Evolutionary conservation across 2,113 vertebrate genomes (phyloP), one percentile per base, ranked within the genome.

Genomic region (Gnathonemus echidnorhynchus): DNA sequence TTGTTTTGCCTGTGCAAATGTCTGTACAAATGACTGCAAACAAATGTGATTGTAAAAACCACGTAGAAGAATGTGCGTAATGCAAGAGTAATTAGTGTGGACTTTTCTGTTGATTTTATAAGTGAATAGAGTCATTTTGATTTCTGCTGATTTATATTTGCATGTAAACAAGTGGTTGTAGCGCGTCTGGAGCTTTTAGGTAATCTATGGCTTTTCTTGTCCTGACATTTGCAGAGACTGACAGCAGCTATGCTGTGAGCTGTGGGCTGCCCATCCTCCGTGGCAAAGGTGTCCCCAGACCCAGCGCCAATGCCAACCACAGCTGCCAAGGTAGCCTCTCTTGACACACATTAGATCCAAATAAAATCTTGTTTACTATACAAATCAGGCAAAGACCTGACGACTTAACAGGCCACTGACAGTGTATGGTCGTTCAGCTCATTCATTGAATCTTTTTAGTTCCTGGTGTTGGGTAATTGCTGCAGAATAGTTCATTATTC

Each of bases 231-330:
- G 4, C 95, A 99, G 98, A 99, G 93, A 98, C 98, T 0, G 97
- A 99, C 93, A 98, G 92, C 93, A 98, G 97, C 93, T 99, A 98
- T 95, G 97, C 97, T 0, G 97, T 99, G 89, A 99, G 98, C 93
- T 99, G 98, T 89, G 98, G 98, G 3, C 97, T 97, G 50, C 98
- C 98, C 3, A 90, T 95, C 87, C 92, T 95, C 91, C 90, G 94
- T 92, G 95, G 96, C 89, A 96, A 96, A 80, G 17, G 92, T 24
- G 93, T 95, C n/a, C 66, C 95, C 70, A 91, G 95, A 94, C 50
- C 95, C 42, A 97, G 97, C 91, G 70, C 94, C 93, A 98, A 96
- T 91, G 94, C 88, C 92, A 96, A 96, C 92, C 97, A 97, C 92
- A 96, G 97, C 93, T 99, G 98, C 93, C 95, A 97, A 93, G 98